Evolutionary conservation across 1,140 invertebrate genomes (phyloP).

Genomic region (Drusus annulatus): DNA sequence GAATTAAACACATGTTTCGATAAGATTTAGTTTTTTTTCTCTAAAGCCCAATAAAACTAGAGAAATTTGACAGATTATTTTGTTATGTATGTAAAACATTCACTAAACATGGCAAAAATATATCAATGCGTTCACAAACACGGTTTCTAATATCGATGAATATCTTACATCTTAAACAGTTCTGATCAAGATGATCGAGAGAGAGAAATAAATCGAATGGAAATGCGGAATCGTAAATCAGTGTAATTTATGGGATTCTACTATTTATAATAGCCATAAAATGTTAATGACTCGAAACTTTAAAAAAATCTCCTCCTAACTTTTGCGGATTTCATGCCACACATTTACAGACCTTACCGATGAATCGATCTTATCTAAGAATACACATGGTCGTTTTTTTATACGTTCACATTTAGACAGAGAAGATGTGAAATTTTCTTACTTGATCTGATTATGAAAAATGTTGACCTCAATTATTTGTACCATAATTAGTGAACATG

Average conservation of each 20-base stretch:
- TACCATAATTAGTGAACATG: too few species aligned
- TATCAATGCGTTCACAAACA: too few species aligned
- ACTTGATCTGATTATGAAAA: not conserved
- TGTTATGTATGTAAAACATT: too few species aligned
- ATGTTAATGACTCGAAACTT: conserved; percentile 32
- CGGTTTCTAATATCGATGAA: conserved; percentile 7
- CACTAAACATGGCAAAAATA: too few species aligned
- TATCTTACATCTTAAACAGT: not conserved
- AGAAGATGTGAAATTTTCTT: not conserved
- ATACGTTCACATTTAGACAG: too few species aligned
- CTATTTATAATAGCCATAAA: conserved; percentile 31
- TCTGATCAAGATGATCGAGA: not conserved
- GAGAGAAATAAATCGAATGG: conserved; percentile 6
- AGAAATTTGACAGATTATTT: too few species aligned
- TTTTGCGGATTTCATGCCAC: not conserved
- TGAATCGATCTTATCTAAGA: not conserved
- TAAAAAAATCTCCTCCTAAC: conserved; percentile 1
- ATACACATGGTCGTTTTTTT: too few species aligned
- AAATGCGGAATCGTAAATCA: conserved; percentile 26
- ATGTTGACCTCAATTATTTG: not conserved
- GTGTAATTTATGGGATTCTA: conserved; percentile 16
- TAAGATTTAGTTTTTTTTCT: too few species aligned
- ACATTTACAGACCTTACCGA: conserved; percentile 10
- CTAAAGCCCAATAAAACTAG: too few species aligned
- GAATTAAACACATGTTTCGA: too few species aligned